A percentile compares a stretch with the other conserved stretches of the same genome.
phyloP scores from a whole-genome alignment of 2,888 invertebrate genomes.

The Mimachlamys varia region DNA sequence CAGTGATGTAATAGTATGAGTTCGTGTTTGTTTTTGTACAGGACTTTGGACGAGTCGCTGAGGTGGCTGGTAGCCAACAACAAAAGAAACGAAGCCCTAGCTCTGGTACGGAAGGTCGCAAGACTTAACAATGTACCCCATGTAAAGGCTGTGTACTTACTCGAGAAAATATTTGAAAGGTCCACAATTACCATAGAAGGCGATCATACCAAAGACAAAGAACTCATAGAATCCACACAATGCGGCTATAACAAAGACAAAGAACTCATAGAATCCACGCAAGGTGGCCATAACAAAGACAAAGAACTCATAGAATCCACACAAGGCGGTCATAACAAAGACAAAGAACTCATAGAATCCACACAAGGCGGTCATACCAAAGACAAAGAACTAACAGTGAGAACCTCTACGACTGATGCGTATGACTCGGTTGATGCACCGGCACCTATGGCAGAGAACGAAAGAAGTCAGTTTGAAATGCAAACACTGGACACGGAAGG shows the following conservation, averaged over 20 bases:
- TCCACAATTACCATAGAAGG: background rate
- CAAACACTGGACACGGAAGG: background rate
- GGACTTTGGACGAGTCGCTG: conserved; percentile 74
- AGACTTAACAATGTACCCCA: conserved; percentile 60
- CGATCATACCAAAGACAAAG: background rate
- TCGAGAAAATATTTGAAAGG: background rate
- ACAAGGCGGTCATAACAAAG: background rate
- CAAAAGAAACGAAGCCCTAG: conserved; percentile 61
- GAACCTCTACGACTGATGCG: background rate
- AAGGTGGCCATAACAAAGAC: background rate
- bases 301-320: background rate
- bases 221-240: background rate
- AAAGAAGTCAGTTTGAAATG: background rate
- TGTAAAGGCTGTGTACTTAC: conserved; percentile 39
- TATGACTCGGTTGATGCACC: background rate
- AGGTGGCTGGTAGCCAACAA: conserved; percentile 72
- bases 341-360: background rate
- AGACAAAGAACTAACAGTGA: background rate
- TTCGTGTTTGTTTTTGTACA: conserved; percentile 39
- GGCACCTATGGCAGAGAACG: background rate
- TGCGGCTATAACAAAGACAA: background rate
- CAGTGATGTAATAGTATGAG: no score
- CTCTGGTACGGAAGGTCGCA: conserved; percentile 61
- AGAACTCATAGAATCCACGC: background rate
- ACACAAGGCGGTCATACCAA: background rate